Evolutionary conservation across 2,888 invertebrate species (phyloP).

Genomic region (Melanostoma scalare): DNA sequence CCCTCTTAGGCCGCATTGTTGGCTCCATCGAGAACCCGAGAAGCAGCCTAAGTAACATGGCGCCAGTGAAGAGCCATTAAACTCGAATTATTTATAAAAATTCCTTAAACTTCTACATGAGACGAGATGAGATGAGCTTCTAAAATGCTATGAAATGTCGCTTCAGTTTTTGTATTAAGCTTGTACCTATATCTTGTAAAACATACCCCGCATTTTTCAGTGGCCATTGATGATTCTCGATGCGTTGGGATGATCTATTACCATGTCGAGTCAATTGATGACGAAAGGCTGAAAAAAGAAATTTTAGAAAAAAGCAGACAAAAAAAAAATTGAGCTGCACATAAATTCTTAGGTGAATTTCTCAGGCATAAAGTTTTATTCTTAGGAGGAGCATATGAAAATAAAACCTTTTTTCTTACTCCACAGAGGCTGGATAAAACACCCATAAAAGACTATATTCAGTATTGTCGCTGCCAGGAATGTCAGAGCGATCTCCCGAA

Average conservation of each 20-base stretch:
- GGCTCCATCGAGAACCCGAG: slow-evolving; percentile 6
- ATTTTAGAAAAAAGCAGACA: slow-evolving; percentile 7
- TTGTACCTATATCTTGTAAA: slow-evolving; percentile 38
- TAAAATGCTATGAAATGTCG: slow-evolving; percentile 51
- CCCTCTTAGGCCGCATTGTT: slow-evolving; percentile 46
- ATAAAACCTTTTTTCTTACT: too few relatives aligned
- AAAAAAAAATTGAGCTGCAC: slow-evolving; percentile 26
- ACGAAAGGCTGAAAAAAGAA: slow-evolving; percentile 48
- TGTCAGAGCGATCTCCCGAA: too few relatives aligned
- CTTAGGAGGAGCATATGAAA: too few relatives aligned
- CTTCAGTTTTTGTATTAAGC: slow-evolving; percentile 25
- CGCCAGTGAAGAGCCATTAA: slow-evolving; percentile 35
- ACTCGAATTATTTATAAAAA: slow-evolving; percentile 24
- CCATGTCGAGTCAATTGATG: slow-evolving; percentile 31
- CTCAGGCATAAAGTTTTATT: neutral
- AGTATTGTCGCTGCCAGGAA: too few relatives aligned
- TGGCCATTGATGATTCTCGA: slow-evolving; percentile 55
- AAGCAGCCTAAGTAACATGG: slow-evolving; percentile 13
- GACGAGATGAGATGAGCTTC: slow-evolving; percentile 10
- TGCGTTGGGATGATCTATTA: slow-evolving; percentile 63
- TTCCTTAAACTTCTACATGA: slow-evolving; percentile 9
- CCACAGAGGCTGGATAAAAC: too few relatives aligned
- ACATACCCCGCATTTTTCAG: slow-evolving; percentile 33
- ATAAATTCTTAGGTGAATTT: slow-evolving; percentile 19
- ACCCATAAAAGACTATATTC: too few relatives aligned